Evolutionary conservation across 2,888 invertebrate species (phyloP).

Genomic region (Apamea monoglypha): DNA sequence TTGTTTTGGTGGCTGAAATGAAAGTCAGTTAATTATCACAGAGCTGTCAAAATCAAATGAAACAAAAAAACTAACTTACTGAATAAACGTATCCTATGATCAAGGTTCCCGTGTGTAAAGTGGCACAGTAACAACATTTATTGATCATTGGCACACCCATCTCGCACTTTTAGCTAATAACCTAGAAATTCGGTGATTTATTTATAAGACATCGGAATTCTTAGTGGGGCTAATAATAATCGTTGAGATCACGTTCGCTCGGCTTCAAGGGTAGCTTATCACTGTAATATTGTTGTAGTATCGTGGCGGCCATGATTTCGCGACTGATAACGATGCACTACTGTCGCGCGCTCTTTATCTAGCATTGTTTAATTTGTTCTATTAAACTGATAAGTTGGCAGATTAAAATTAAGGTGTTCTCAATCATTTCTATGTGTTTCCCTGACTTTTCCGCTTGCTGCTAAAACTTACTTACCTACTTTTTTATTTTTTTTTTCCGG

Average conservation of each 20-base stretch:
- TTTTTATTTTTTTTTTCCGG: too few species aligned
- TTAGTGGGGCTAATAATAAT: conserved; percentile 43
- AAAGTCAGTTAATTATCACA: conserved; percentile 1
- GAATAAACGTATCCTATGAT: conserved; percentile 84
- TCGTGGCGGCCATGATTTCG: conserved; percentile 65
- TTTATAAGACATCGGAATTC: conserved; percentile 54
- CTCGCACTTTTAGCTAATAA: conserved; percentile 45
- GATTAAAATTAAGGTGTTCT: conserved; percentile 19
- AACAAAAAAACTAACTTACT: conserved; percentile 74
- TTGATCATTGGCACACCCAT: conserved; percentile 87
- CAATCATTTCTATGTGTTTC: not conserved
- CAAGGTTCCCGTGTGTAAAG: conserved; percentile 82
- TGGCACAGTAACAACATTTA: conserved; percentile 82
- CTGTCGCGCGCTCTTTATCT: conserved; percentile 37
- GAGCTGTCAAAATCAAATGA: conserved; percentile 12
- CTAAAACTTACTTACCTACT: not conserved
- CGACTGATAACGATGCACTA: conserved; percentile 64
- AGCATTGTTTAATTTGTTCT: conserved; percentile 38
- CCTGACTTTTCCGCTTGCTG: not conserved
- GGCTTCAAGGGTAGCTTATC: conserved; percentile 59
- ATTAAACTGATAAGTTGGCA: conserved; percentile 21
- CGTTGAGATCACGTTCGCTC: conserved; percentile 57
- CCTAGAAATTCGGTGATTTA: conserved; percentile 50
- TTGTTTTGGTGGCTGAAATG: conserved; percentile 20
- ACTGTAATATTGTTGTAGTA: conserved; percentile 56